Evolutionary conservation across 2,797 vertebrate species (phyloP), one percentile per base, ranked within the genome.

Genomic region (Dipus sagitta): DNA sequence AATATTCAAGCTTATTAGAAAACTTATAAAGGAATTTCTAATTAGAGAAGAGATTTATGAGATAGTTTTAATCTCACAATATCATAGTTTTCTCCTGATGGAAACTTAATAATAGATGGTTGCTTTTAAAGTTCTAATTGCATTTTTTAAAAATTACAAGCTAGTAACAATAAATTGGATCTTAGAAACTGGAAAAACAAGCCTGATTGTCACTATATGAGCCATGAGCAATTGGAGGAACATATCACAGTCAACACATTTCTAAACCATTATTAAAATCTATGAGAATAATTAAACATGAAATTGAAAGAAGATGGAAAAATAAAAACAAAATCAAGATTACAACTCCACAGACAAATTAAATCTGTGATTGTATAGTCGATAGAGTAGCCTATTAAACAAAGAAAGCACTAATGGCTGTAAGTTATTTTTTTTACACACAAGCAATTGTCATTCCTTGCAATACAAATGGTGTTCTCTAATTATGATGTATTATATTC

Each of bases 271-370:
- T 26, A 92, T 92, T 88, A 72, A 95, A 90, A 77, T 34, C 23
- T 68, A 80, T 76, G 60, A 77, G 47, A 90, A 90, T 85, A 93
- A 94, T 87, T 92, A 95, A 90, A 87, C 30, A 64, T 68, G 71
- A 94, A 87, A 85, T 89, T 91, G 32, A 89, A 95, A 77, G n/a
- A 62, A 75, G 42, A 86, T 83, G 54, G 81, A 71, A 93, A 89
- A 76, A 77, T 34, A 75, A 95, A 88, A 60, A 91, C 42, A 94
- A 86, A 86, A 91, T 89, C 23, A 91, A 82, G 94, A 93, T 11
- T 38, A 24, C 13, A 91, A 47, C 32, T 64, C 32, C 52, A 85
- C 81, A 42, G n/a, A 60, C 77, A 60, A 86, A 86, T 93, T 91
- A 88, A 85, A 68, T 88, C 42, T 11, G 28, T 23, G 38, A 82